phyloP scores from a whole-genome alignment of 2,888 invertebrate species.

The Chalcis sispes region DNA sequence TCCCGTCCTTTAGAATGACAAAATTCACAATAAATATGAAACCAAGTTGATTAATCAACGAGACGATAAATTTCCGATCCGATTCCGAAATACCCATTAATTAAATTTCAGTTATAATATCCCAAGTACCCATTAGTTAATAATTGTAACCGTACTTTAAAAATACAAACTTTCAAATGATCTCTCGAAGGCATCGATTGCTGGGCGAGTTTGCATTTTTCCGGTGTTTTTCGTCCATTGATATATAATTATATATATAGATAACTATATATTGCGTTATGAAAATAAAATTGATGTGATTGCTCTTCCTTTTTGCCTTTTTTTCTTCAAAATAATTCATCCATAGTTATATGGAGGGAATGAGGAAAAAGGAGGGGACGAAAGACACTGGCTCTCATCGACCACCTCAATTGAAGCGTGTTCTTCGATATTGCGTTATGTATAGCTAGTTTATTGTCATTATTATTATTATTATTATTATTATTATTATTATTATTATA shows the following conservation, averaged over 20 bases:
- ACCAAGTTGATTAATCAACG: no score
- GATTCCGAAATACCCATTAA: slow-evolving; percentile 24
- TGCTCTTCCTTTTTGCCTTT: slow-evolving; percentile 29
- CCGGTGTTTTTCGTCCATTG: slow-evolving; percentile 61
- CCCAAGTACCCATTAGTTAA: slow-evolving; percentile 61
- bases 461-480: slow-evolving; percentile 59
- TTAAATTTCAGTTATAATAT: slow-evolving; percentile 38
- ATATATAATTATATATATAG: slow-evolving; percentile 30
- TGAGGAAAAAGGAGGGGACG: slow-evolving; percentile 47
- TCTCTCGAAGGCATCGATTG: slow-evolving; percentile 71
- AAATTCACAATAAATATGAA: neutral
- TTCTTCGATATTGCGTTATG: slow-evolving; percentile 67
- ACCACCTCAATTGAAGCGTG: slow-evolving; percentile 67
- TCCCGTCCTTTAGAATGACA: neutral
- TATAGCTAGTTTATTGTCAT: slow-evolving; percentile 61
- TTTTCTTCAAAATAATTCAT: neutral
- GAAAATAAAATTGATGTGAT: slow-evolving; percentile 48
- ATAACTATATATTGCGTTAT: slow-evolving; percentile 42
- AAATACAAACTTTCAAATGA: slow-evolving; percentile 72
- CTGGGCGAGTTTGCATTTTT: slow-evolving; percentile 63
- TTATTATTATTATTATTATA: slow-evolving; percentile 61
- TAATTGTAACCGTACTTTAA: slow-evolving; percentile 65
- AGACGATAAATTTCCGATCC: slow-evolving; percentile 34
- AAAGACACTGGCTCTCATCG: slow-evolving; percentile 66
- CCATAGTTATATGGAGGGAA: slow-evolving; percentile 21